A percentile compares a stretch with the other conserved stretches of the same genome.
Conservation (phyloP, 2,888 invertebrate genomes). For the Sussaba pulchella region DNA sequence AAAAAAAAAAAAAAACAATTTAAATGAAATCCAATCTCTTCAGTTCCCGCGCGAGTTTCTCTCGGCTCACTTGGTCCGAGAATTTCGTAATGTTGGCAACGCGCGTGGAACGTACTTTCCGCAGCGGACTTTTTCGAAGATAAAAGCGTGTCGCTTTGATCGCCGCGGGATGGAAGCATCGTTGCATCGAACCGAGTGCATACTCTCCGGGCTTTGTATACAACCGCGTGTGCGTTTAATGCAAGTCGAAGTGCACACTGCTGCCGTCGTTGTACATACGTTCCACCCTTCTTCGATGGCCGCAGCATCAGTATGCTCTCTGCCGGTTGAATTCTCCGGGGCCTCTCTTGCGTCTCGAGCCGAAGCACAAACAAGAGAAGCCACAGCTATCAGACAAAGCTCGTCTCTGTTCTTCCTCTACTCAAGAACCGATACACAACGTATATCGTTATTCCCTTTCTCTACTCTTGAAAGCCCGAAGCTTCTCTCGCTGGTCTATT, state of each 20-base stretch:
- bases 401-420: constrained; percentile 60
- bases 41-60: background rate
- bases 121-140: constrained; percentile 31
- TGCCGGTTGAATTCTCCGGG: constrained; percentile 14
- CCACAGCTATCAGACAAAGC: constrained; percentile 55
- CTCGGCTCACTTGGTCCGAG: background rate
- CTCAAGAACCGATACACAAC: constrained; percentile 21
- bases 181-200: constrained; percentile 33
- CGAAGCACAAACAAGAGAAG: constrained; percentile 77
- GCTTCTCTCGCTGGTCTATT: constrained; percentile 25
- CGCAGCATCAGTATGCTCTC: constrained; percentile 2
- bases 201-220: constrained; percentile 73
- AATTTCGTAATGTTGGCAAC: background rate
- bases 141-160: constrained; percentile 69
- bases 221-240: constrained; percentile 71
- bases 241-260: constrained; percentile 76
- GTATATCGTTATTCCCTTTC: constrained; percentile 20
- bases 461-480: constrained; percentile 28
- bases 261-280: constrained; percentile 11
- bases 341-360: constrained; percentile 65
- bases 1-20: too few species aligned
- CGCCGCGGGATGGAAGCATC: constrained; percentile 48
- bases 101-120: constrained; percentile 6
- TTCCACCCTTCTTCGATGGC: background rate
- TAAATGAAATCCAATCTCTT: background rate